Conservation (phyloP, 2,797 vertebrate species). For the Poecilia gillii region DNA sequence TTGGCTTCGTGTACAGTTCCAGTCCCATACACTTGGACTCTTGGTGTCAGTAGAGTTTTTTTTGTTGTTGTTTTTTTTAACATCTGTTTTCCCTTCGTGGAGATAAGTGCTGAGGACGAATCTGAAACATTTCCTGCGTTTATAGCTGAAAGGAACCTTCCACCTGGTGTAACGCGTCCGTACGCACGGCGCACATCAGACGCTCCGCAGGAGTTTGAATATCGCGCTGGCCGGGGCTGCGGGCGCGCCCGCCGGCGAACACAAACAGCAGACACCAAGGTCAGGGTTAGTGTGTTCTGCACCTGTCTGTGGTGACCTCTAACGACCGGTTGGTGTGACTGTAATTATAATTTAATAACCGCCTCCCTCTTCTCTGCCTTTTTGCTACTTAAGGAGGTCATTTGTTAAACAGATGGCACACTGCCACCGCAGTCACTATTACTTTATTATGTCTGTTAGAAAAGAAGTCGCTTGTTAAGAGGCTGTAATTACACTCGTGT, state of each 20-base stretch:
- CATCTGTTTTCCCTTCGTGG: conserved; percentile 11
- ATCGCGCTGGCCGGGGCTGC: not conserved
- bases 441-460: conserved; percentile 1
- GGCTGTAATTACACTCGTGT: not conserved
- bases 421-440: conserved; percentile 6
- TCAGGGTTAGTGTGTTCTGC: conserved; percentile 35
- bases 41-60: not conserved
- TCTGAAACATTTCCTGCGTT: conserved; percentile 39
- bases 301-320: conserved; percentile 22
- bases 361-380: not conserved
- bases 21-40: not conserved
- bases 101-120: conserved; percentile 35
- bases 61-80: conserved; percentile 26
- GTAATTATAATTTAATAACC: conserved; percentile 32
- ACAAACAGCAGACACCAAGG: conserved; percentile 9
- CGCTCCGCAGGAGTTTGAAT: conserved; percentile 20
- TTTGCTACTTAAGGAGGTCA: conserved; percentile 12
- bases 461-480: not conserved
- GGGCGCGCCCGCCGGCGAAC: conserved; percentile 3
- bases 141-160: conserved; percentile 18
- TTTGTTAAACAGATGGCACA: not conserved
- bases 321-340: conserved; percentile 20
- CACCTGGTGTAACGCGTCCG: conserved; percentile 35
- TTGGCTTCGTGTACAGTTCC: not conserved
- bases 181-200: conserved; percentile 34